These are phyloP conservation scores for Mystacornis crossleyi DNA, from an alignment of 2,113 vertebrate species.

Conservation along the genomic window DNA sequence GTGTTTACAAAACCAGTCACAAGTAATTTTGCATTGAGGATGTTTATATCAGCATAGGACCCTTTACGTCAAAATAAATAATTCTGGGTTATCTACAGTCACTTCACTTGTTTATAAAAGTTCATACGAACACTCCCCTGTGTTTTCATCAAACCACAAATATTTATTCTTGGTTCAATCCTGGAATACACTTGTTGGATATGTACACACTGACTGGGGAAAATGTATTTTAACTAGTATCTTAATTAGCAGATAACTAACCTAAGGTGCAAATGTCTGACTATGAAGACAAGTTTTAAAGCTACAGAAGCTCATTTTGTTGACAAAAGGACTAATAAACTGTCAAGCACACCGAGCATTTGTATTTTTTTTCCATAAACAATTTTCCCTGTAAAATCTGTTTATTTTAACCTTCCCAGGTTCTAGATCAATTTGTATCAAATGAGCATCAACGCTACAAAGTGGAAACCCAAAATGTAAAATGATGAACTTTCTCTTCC, in stretches of 20 bases:
- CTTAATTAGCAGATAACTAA: neutral
- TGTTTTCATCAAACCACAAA: constrained; percentile 1
- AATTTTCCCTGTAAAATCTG: neutral
- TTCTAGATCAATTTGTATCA: neutral
- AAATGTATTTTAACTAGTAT: neutral
- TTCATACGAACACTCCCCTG: neutral
- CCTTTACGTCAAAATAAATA: neutral
- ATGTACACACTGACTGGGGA: neutral
- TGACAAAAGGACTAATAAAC: neutral
- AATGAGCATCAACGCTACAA: neutral
- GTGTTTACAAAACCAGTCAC: neutral
- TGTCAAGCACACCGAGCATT: neutral
- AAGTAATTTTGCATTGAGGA: neutral
- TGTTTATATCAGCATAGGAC: neutral
- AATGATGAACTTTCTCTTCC: neutral
- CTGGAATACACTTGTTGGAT: neutral
- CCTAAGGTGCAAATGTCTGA: neutral
- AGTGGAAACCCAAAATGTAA: neutral
- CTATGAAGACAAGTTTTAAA: neutral
- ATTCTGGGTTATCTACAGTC: neutral
- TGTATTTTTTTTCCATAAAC: neutral
- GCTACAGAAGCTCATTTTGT: neutral
- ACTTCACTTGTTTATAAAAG: constrained; percentile 5
- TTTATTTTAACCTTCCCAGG: neutral
- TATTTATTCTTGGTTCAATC: neutral